Percentiles rank a stretch among this genome's conserved stretches.
phyloP scores from a whole-genome alignment of 2,113 vertebrate genomes.

The Maccullochella peelii region DNA sequence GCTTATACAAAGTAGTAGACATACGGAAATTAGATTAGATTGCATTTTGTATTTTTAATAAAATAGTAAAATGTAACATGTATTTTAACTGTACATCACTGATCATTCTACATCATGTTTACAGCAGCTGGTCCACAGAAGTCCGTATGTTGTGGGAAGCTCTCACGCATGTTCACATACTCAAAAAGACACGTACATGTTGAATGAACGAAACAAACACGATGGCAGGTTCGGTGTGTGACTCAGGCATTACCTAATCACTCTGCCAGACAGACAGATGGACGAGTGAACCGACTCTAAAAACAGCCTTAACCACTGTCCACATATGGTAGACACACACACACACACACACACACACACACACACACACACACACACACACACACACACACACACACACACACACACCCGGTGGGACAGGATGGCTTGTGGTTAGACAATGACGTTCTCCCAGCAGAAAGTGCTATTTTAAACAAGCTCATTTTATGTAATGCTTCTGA shows the following conservation, averaged over 20 bases:
- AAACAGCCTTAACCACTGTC: slow-evolving; percentile 57
- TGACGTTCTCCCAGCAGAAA: slow-evolving; percentile 49
- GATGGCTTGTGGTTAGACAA: slow-evolving; percentile 48
- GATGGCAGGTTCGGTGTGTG: slow-evolving; percentile 40
- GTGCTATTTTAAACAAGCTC: slow-evolving; percentile 49
- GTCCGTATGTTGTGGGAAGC: slow-evolving; percentile 27
- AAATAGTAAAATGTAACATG: background rate
- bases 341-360: slow-evolving; percentile 12
- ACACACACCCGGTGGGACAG: slow-evolving; percentile 20
- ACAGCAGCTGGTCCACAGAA: slow-evolving; percentile 20
- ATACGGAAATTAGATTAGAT: too few species aligned
- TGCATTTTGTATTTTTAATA: background rate
- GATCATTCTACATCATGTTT: background rate
- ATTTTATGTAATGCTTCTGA: slow-evolving; percentile 42
- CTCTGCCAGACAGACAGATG: slow-evolving; percentile 66
- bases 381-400: slow-evolving; percentile 8
- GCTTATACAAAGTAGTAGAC: background rate
- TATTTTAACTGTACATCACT: background rate
- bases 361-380: background rate
- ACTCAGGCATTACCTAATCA: slow-evolving; percentile 61
- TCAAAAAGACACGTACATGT: background rate
- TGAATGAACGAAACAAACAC: slow-evolving; percentile 38
- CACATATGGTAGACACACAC: background rate
- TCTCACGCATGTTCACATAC: slow-evolving; percentile 42
- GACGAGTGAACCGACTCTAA: slow-evolving; percentile 52